Conservation (phyloP, 2,113 vertebrate species). For the Protobothrops flavoviridis region DNA sequence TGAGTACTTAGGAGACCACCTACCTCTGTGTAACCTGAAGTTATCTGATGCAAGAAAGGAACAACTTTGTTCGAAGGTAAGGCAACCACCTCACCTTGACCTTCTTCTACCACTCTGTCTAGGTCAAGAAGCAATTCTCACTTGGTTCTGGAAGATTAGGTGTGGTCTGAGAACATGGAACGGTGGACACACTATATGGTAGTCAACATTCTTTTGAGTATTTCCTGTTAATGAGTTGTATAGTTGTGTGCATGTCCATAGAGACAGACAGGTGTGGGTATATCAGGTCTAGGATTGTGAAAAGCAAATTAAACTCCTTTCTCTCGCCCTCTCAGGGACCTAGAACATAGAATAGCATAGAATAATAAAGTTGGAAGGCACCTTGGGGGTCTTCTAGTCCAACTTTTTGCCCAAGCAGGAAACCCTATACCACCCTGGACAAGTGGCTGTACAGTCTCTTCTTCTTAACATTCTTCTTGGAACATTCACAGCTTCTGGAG, state of each 20-base stretch:
- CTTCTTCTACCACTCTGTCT: not conserved
- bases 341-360: not conserved
- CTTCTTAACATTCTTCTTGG: too few relatives aligned
- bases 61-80: not conserved
- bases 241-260: not conserved
- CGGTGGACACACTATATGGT: not conserved
- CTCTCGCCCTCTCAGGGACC: not conserved
- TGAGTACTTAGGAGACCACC: not conserved
- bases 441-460: not conserved
- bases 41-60: not conserved
- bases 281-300: not conserved
- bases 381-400: not conserved
- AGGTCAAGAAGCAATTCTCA: not conserved
- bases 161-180: too few relatives aligned
- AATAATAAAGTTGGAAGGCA: not conserved
- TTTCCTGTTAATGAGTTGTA: not conserved
- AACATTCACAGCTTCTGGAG: not conserved
- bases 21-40: not conserved
- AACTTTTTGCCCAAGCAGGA: not conserved
- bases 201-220: not conserved
- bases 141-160: not conserved
- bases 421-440: fast-evolving
- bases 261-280: not conserved
- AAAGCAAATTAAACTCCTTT: not conserved
- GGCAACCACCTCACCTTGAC: not conserved